phyloP scores from a whole-genome alignment of 2,888 invertebrate species.

The Phortica okadai region DNA sequence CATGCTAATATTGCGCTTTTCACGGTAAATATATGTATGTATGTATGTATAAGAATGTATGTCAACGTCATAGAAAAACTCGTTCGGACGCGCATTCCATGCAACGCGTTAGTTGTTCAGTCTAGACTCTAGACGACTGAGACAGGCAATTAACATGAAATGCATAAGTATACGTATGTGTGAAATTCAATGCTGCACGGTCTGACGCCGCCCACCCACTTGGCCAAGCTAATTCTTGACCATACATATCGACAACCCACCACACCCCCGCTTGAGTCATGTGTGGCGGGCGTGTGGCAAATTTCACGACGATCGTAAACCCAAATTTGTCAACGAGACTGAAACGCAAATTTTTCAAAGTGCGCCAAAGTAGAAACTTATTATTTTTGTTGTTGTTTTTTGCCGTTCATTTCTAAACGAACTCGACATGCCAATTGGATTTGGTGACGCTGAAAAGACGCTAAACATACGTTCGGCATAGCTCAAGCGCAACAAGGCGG shows the following conservation, averaged over 20 bases:
- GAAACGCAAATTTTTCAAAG: not conserved
- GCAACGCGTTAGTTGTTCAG: slow-evolving; percentile 62
- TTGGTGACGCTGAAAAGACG: not conserved
- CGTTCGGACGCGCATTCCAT: slow-evolving; percentile 59
- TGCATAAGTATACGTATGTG: not conserved
- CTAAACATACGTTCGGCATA: not conserved
- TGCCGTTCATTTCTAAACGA: not conserved
- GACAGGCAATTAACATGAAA: slow-evolving; percentile 18
- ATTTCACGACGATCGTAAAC: not conserved
- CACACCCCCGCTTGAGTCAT: too few relatives aligned
- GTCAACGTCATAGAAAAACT: slow-evolving; percentile 39
- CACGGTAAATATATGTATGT: not conserved
- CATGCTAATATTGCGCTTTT: not conserved
- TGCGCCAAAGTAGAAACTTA: not conserved
- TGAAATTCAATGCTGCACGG: not conserved
- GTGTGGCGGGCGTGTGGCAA: not conserved
- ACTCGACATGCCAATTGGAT: slow-evolving; percentile 1
- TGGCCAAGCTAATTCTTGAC: not conserved
- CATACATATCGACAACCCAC: not conserved
- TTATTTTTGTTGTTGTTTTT: not conserved
- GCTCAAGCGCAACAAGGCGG: not conserved
- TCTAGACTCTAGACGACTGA: slow-evolving; percentile 50
- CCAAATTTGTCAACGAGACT: not conserved
- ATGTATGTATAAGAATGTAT: not conserved
- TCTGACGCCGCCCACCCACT: slow-evolving; percentile 13